Base-by-base conservation (phyloP, 2,888 invertebrate genomes). In the Anagyrus pseudococci region DNA sequence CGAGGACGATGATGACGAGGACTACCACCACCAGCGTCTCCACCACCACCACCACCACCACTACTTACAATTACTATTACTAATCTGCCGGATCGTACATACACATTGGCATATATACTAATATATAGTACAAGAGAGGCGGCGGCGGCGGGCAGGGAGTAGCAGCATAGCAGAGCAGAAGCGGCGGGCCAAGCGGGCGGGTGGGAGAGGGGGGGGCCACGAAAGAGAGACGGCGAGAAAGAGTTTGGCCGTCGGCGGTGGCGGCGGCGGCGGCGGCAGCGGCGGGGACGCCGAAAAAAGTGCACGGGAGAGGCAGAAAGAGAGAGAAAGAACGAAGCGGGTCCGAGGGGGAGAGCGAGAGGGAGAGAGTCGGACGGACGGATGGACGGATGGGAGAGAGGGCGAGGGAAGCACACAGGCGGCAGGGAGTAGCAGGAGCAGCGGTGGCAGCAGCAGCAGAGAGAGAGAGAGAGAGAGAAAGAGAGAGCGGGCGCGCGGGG, bases 251-350 rank as follows among this genome's bases (percentile, higher is more conserved):
- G 64, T 54, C 58, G 60, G 58, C 63, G 33, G 29, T 40, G 46
- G 17, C 53, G 19, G 41, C 53, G 52, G 49, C 67, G 72, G 72
- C 58, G 60, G 58, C 63, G 33, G 29, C 47, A 37, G 17, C 53
- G 19, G 41, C 53, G 52, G 49, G 66, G 72, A 72, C 71, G 75
- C 75, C 76, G 76, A 76, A 77, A 78, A 79, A 79, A 79, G 73
- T 79, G 80, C 79, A 80, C 75, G 80, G 80, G 79, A 80, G 80
- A 80, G 79, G 79, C 44, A 22, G 22, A 46, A 22, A 22, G 33
- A 8, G 33, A 37, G 8, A 8, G 33, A 37, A 8, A 37, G 33
- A 37, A 8, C 10, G 33, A 37, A 33, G 25, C 47, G 29, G 8
- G 46, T 13, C 8, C 46, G 22, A 26, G 41, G 10, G 53, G 17